These are phyloP conservation scores for Eristalis arbustorum DNA, from an alignment of 2,888 invertebrate species.

Conservation along the genomic window DNA sequence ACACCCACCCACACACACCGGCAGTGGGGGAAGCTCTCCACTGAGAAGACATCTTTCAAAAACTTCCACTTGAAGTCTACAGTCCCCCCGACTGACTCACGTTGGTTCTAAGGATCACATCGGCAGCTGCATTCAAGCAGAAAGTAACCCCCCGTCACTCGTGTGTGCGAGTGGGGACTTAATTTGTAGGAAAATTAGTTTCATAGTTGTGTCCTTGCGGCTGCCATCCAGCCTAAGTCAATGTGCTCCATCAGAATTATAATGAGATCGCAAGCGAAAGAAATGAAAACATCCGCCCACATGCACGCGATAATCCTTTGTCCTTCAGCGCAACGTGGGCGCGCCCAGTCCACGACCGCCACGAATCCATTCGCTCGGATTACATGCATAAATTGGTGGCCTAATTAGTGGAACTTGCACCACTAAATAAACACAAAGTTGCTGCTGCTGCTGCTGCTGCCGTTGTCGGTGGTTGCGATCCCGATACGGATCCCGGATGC, in stretches of 20 bases:
- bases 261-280: constrained; percentile 28
- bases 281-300: background rate
- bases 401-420: constrained; percentile 53
- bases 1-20: constrained; percentile 11
- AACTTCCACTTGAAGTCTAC: constrained; percentile 57
- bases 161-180: constrained; percentile 41
- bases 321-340: background rate
- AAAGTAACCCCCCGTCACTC: background rate
- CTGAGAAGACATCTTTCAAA: constrained; percentile 29
- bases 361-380: constrained; percentile 26
- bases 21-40: background rate
- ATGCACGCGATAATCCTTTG: constrained; percentile 15
- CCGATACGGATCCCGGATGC: constrained; percentile 2
- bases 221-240: background rate
- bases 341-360: background rate
- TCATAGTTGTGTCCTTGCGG: constrained; percentile 25
- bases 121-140: constrained; percentile 17
- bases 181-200: constrained; percentile 61
- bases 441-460: background rate
- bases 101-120: constrained; percentile 38
- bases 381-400: constrained; percentile 50
- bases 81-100: background rate
- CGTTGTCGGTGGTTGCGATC: background rate
- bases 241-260: constrained; percentile 8
- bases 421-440: constrained; percentile 39